Conservation (phyloP, 2,888 invertebrate genomes). For the Tanytarsus gracilentus region DNA sequence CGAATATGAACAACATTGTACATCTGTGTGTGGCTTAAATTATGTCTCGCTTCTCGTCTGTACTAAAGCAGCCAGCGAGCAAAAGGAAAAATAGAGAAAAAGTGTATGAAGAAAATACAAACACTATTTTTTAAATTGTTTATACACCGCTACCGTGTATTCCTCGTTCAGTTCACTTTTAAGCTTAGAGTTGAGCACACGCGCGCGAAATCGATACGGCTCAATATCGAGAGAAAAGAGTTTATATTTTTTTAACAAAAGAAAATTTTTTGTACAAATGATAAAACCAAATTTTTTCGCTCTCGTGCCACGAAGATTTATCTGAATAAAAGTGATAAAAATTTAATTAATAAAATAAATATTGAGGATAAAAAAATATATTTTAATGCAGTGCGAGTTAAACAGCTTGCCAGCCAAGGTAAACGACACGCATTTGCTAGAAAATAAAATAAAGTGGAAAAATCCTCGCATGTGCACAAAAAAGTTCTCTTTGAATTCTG, state of each 20-base stretch:
- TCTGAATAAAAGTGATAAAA: no score
- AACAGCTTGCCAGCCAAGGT: no score
- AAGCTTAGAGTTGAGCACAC: slow-evolving; percentile 20
- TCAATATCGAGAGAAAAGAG: neutral
- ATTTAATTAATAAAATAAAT: no score
- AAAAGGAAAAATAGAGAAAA: slow-evolving; percentile 17
- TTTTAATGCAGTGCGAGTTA: no score
- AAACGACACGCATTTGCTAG: no score
- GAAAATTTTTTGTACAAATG: neutral
- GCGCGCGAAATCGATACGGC: slow-evolving; percentile 1
- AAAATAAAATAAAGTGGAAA: no score
- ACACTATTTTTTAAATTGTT: slow-evolving; percentile 25
- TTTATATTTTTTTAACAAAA: neutral
- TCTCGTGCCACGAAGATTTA: no score
- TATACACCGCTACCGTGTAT: neutral
- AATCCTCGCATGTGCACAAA: no score
- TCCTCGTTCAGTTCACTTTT: slow-evolving; percentile 16
- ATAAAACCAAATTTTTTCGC: no score
- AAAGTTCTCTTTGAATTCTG: no score
- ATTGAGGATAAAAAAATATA: no score
- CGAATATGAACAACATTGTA: no score
- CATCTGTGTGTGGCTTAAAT: slow-evolving; percentile 15
- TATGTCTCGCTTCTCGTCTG: slow-evolving; percentile 17
- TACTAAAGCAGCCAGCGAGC: neutral
- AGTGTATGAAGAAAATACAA: slow-evolving; percentile 14